A percentile compares a stretch with the other conserved stretches of the same genome.
Conservation (phyloP, 2,113 vertebrate species). For the Otocyon megalotis region DNA sequence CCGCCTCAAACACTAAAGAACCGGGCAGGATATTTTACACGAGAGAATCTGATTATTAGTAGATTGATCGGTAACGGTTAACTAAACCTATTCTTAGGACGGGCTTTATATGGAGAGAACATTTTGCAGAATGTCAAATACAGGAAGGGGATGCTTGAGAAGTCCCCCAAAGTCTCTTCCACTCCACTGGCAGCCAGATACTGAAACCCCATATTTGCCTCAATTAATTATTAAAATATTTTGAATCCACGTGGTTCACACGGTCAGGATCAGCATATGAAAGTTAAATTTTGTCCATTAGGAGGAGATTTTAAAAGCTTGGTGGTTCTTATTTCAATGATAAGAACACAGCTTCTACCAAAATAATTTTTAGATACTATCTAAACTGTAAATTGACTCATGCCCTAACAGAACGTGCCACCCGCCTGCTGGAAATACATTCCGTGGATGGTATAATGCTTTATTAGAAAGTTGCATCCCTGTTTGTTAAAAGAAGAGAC, state of each 20-base stretch:
- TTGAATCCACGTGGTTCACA: slow-evolving; percentile 25
- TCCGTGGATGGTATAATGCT: slow-evolving; percentile 38
- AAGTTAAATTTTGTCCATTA: slow-evolving; percentile 67
- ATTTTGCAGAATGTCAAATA: slow-evolving; percentile 21
- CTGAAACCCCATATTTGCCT: slow-evolving; percentile 45
- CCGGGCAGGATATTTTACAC: neutral
- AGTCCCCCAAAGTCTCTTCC: slow-evolving; percentile 27
- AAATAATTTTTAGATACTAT: slow-evolving; percentile 32
- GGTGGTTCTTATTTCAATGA: slow-evolving; percentile 37
- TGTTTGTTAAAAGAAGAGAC: slow-evolving; percentile 71
- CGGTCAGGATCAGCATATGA: neutral
- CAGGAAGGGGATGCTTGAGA: neutral
- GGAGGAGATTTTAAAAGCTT: slow-evolving; percentile 36
- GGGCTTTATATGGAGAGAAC: neutral
- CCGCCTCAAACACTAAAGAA: slow-evolving; percentile 44
- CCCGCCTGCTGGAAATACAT: neutral
- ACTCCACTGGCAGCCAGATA: slow-evolving; percentile 28
- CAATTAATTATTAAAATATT: slow-evolving; percentile 40
- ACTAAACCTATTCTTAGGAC: slow-evolving; percentile 57
- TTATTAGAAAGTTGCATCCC: slow-evolving; percentile 76
- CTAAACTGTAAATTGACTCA: slow-evolving; percentile 39
- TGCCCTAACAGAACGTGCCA: neutral
- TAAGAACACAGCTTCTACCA: slow-evolving; percentile 55
- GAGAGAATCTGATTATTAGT: slow-evolving; percentile 73
- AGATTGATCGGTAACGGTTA: slow-evolving; percentile 74